phyloP scores from a whole-genome alignment of 2,113 vertebrate species.

The Pterophyllum scalare region DNA sequence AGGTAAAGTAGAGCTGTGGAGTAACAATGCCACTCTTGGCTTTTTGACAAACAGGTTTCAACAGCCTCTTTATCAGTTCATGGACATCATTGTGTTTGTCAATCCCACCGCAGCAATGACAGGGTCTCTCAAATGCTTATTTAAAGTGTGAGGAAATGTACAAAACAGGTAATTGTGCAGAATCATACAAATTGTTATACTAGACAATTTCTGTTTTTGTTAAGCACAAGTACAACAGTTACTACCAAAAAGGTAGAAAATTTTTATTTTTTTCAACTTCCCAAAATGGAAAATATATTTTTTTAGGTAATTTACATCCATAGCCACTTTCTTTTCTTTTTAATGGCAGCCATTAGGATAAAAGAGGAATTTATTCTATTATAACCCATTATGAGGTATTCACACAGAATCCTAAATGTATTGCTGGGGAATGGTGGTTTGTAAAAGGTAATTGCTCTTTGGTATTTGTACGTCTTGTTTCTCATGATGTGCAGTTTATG shows the following conservation, averaged over 20 bases:
- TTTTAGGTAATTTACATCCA: neutral
- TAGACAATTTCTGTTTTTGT: neutral
- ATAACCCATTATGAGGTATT: neutral
- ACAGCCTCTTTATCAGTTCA: slow-evolving; percentile 24
- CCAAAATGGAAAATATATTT: neutral
- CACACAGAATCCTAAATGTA: neutral
- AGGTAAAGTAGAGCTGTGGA: neutral
- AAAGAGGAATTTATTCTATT: neutral
- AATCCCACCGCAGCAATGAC: slow-evolving; percentile 20
- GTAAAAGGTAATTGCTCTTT: neutral
- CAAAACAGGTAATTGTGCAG: slow-evolving; percentile 4
- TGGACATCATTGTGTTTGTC: slow-evolving; percentile 30
- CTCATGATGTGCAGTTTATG: slow-evolving; percentile 21
- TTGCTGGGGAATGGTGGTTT: neutral
- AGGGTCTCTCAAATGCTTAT: slow-evolving; percentile 14
- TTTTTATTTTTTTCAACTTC: neutral
- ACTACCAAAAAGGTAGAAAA: neutral
- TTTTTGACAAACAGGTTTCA: slow-evolving; percentile 56
- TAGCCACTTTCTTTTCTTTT: neutral
- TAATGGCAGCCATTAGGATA: neutral
- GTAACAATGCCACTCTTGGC: slow-evolving; percentile 1
- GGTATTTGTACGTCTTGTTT: slow-evolving; percentile 11
- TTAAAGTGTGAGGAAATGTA: slow-evolving; percentile 23
- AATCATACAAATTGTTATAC: slow-evolving; percentile 6
- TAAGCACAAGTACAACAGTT: neutral